A percentile compares a stretch with the other conserved stretches of the same genome.
These are phyloP conservation scores for Cephus rjabovi DNA, from an alignment of 2,888 invertebrate species.

Conservation along the genomic window DNA sequence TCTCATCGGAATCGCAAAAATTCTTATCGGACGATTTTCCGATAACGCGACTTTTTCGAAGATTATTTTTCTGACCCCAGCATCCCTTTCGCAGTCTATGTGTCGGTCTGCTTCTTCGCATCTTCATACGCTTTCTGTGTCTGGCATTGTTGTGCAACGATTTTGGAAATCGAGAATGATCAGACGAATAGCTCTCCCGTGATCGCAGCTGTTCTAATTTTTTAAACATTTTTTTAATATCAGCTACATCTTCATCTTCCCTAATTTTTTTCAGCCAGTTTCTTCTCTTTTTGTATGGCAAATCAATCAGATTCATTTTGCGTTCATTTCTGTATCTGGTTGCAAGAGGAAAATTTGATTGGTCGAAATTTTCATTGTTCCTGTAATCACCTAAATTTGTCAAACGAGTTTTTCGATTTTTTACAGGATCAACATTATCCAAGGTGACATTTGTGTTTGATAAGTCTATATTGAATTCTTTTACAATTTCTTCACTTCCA, in stretches of 20 bases:
- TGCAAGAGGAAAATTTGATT: not conserved
- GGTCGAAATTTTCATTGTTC: not conserved
- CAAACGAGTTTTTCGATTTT: not conserved
- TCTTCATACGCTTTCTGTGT: not conserved
- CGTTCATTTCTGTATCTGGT: conserved; percentile 17
- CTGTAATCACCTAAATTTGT: not conserved
- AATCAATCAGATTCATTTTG: conserved; percentile 35
- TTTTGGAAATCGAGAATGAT: not conserved
- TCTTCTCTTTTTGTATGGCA: conserved; percentile 28
- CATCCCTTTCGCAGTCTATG: not conserved
- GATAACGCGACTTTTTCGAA: not conserved
- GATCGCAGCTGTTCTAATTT: not conserved
- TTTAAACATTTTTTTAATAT: not conserved
- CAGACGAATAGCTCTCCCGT: not conserved
- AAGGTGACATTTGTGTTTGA: not conserved
- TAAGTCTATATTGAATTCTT: conserved; percentile 31
- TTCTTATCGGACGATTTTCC: not conserved
- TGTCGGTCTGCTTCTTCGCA: not conserved
- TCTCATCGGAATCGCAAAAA: not conserved
- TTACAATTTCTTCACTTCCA: conserved; percentile 30
- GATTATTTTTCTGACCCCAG: not conserved
- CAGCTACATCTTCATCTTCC: not conserved
- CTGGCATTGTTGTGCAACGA: not conserved
- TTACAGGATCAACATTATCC: not conserved
- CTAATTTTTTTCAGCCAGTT: conserved; percentile 32